phyloP scores from a whole-genome alignment of 53 echinoderm and acorn worm genomes.

The Zoroaster sp. region DNA sequence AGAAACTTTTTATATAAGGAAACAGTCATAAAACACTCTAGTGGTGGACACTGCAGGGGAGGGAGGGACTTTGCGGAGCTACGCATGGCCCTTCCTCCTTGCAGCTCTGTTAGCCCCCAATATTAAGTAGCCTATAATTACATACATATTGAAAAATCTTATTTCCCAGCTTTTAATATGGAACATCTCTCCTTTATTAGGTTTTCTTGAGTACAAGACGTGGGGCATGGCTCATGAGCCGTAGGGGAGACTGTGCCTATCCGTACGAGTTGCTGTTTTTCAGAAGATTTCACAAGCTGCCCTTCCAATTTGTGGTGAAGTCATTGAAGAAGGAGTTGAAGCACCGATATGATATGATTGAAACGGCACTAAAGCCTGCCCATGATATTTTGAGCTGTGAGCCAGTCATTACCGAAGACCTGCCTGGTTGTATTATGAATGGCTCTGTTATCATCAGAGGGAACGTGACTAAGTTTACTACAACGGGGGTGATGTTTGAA shows the following conservation, averaged over 20 bases:
- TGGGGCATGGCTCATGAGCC: constrained; percentile 59
- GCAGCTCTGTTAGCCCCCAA: background rate
- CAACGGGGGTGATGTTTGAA: constrained; percentile 62
- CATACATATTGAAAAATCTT: background rate
- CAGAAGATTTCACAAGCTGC: background rate
- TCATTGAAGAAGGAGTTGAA: background rate
- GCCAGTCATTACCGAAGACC: constrained; percentile 60
- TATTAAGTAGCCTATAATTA: background rate
- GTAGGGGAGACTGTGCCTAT: constrained; percentile 42
- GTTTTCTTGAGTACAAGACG: constrained; percentile 71
- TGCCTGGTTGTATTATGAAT: constrained; percentile 52
- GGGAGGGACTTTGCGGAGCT: no score
- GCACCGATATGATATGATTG: constrained; percentile 10
- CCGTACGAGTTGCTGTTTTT: constrained; percentile 36
- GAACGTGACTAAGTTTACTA: constrained; percentile 55
- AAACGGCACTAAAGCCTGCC: constrained; percentile 20
- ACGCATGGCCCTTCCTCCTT: no score
- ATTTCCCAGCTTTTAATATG: background rate
- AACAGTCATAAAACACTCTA: no score
- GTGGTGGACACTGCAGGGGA: no score
- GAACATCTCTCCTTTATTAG: background rate
- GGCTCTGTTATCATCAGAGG: constrained; percentile 63
- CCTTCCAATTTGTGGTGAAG: background rate
- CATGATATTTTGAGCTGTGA: constrained; percentile 21
- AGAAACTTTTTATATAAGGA: no score